Evolutionary conservation across 2,113 vertebrate genomes (phyloP), one percentile per base, ranked within the genome.

Genomic region (Zeus faber): DNA sequence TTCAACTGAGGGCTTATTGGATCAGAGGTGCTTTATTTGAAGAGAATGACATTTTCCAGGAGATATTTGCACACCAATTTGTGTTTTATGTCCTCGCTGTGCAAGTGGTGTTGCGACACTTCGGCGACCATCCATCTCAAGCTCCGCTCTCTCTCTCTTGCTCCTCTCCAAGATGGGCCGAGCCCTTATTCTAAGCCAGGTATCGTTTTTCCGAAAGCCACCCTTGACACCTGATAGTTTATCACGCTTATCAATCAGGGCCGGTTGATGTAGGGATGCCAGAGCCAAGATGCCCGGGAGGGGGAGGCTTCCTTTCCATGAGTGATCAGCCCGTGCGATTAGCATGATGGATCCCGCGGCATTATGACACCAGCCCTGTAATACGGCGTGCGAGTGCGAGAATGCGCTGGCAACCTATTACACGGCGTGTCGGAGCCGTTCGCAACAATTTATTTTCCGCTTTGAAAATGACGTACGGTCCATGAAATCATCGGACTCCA

Each of bases 51-150:
- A 69, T 77, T 84, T 74, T 66, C 54, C 39, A 25, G 54, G 49
- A 77, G 68, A 82, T 79, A 81, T 83, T 63, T 75, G 64, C 65
- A 52, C 48, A 50, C 58, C 75, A 85, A 61, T 85, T 76, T 81
- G 63, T 71, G 39, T 61, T 77, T 80, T 60, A 79, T 70, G 60
- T 63, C 59, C 67, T 69, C 61, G 1, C 6, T 51, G 47, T 50
- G 72, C 35, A 1, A 26, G 16, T 33, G 26, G 54, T 44, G 49
- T 58, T 51, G 35, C 3, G 43, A 43, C 14, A 7, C 60, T 66
- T 20, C 7, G 11, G 9, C 18, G 17, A 10, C 18, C 18, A 9
- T 21, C 6, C 20, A 57, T 54, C n/a, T n/a, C n/a, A n/a, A 64
- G 64, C 59, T 65, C 69, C 59, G 56, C 77, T 77, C 60, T 44